Evolutionary conservation across 1,140 invertebrate genomes (phyloP).

Genomic region (Drosophila tani): DNA sequence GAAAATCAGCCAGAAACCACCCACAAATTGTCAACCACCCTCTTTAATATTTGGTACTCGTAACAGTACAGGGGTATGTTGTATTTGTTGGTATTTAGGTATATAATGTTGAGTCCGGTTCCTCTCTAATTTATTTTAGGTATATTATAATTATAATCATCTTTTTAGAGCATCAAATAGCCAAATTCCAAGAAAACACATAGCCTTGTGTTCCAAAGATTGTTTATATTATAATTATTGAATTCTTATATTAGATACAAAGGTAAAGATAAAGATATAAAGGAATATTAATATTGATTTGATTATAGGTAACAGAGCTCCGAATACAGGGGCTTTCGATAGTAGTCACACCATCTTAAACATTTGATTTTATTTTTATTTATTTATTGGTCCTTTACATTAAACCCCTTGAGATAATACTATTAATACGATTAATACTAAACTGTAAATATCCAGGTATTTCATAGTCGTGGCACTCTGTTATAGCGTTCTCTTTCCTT

Average conservation of each 20-base stretch:
- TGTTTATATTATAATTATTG: too few species aligned
- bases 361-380: too few species aligned
- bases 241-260: too few species aligned
- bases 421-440: not conserved
- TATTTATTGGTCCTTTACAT: not conserved
- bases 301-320: not conserved
- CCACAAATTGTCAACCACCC: conserved; percentile 24
- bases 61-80: not conserved
- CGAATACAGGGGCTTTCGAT: not conserved
- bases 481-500: not conserved
- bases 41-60: not conserved
- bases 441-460: not conserved
- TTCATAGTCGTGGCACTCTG: conserved; percentile 4
- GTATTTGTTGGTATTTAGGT: not conserved
- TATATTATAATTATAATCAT: not conserved
- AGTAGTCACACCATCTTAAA: too few species aligned
- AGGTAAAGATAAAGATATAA: too few species aligned
- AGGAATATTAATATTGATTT: too few species aligned
- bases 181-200: too few species aligned
- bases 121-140: too few species aligned
- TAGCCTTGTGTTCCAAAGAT: not conserved
- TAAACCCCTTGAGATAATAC: too few species aligned
- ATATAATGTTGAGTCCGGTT: not conserved
- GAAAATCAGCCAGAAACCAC: conserved; percentile 15
- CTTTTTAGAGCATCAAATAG: too few species aligned